Evolutionary conservation across 2,113 vertebrate genomes (phyloP), one percentile per base, ranked within the genome.

Genomic region (Phoxinus phoxinus): DNA sequence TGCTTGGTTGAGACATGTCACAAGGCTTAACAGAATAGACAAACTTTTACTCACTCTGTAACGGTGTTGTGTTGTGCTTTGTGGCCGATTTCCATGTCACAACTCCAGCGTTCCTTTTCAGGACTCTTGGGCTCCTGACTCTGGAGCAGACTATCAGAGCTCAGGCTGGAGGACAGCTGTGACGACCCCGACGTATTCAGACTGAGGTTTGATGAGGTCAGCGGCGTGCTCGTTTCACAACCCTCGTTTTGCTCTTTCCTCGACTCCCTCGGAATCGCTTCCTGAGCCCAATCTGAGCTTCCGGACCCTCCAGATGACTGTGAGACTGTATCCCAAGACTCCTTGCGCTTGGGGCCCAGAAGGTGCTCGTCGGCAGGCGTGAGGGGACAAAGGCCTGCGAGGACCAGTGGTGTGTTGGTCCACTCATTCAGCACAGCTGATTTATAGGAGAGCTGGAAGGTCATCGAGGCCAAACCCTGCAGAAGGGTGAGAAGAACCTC

Each of bases 401-500:
- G 94, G 13, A 94, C 95, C 88, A 99, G 89, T 0, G 98, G 98
- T 0, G 97, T 98, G 65, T 96, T 73, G 0, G 98, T 99, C 98
- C 98, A 99, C 72, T 98, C 96, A 0, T 99, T 99, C 56, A 99
- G 92, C 85, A 99, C 95, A 0, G 97, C 95, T 0, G 98, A 98
- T 86, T 99, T 99, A 86, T 98, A 98, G 15, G 98, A 99, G 3
- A 99, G 95, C 87, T 94, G 91, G 2, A 99, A 99, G 8, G 96
- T 94, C 41, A 99, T 93, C 0, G 97, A 97, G 0, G 96, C 92
- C 1, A 99, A 92, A 21, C 98, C 98, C 88, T 99, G 98, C 90
- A 99, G 91, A 89, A 97, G 97, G 91, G 96, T 98, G 61, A 99
- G 96, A 72, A 99, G 96, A 6, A 99, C 97, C 85, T 98, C 97